Conservation (phyloP, 2,113 vertebrate genomes). For the Tupaia chinensis region DNA sequence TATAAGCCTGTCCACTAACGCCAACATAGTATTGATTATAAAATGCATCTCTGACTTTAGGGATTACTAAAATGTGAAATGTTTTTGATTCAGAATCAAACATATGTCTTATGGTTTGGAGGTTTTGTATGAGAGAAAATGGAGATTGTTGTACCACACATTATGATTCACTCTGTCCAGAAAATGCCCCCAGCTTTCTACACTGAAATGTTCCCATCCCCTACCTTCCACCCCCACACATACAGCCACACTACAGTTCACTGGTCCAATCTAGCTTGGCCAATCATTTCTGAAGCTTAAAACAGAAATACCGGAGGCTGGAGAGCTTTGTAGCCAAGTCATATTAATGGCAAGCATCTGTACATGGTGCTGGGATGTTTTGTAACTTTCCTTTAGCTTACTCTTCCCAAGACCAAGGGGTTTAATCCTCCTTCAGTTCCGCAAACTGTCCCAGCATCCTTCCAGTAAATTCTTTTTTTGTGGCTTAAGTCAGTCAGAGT, state of each 20-base stretch:
- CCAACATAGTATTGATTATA: not conserved
- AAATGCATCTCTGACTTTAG: constrained; percentile 23
- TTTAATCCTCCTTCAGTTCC: constrained; percentile 42
- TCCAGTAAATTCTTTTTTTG: constrained; percentile 69
- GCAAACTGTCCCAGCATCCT: constrained; percentile 47
- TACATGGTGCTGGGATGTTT: constrained; percentile 30
- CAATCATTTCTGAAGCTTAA: constrained; percentile 48
- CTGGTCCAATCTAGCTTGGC: not conserved
- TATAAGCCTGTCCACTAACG: not conserved
- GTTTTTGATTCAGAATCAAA: not conserved
- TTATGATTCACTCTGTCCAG: not conserved
- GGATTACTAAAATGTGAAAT: not conserved
- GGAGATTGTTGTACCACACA: not conserved
- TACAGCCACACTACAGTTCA: not conserved
- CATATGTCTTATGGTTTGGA: not conserved
- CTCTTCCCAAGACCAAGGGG: constrained; percentile 29
- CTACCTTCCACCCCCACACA: accelerated
- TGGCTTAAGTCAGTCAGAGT: constrained; percentile 45
- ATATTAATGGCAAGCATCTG: not conserved
- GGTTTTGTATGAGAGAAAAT: not conserved
- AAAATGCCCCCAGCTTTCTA: not conserved
- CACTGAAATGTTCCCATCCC: not conserved
- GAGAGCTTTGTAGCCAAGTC: not conserved
- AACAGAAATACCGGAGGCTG: not conserved
- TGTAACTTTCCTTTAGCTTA: not conserved